Conservation (phyloP, 2,888 invertebrate species). For the Mechanitis mazaeus region DNA sequence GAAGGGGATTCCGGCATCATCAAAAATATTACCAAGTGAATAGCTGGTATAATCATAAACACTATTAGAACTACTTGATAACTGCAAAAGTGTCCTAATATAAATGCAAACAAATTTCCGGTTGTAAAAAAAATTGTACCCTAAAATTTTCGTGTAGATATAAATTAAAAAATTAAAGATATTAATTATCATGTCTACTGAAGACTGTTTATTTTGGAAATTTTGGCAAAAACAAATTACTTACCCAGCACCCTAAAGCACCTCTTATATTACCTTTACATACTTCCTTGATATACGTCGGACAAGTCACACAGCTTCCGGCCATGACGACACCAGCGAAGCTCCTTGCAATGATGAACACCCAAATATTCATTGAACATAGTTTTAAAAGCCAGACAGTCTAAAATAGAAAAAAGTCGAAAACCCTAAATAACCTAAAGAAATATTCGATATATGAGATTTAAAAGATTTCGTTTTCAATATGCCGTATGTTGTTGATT, state of each 20-base stretch:
- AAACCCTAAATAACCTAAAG: not conserved
- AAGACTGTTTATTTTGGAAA: not conserved
- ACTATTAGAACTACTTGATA: slow-evolving; percentile 72
- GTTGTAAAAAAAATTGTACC: slow-evolving; percentile 40
- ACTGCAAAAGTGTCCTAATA: slow-evolving; percentile 64
- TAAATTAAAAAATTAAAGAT: not conserved
- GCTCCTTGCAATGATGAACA: slow-evolving; percentile 50
- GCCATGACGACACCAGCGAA: slow-evolving; percentile 54
- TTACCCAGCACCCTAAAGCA: slow-evolving; percentile 74
- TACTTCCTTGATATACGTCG: slow-evolving; percentile 76
- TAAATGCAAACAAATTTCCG: slow-evolving; percentile 68
- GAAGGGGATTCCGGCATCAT: slow-evolving; percentile 80
- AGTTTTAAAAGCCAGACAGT: slow-evolving; percentile 49
- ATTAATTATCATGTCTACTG: not conserved
- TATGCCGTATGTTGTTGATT: not conserved
- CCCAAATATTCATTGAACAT: slow-evolving; percentile 49
- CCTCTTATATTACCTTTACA: slow-evolving; percentile 74
- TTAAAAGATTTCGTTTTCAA: too few relatives aligned
- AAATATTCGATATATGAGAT: not conserved
- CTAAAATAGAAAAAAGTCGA: slow-evolving; percentile 27
- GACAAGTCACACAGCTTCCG: slow-evolving; percentile 54
- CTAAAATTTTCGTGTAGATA: not conserved
- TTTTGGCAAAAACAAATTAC: slow-evolving; percentile 17
- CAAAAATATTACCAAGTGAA: slow-evolving; percentile 64
- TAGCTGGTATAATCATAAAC: slow-evolving; percentile 63